Evolutionary conservation across 1,140 invertebrate genomes (phyloP).

Genomic region (Nasonia giraulti): DNA sequence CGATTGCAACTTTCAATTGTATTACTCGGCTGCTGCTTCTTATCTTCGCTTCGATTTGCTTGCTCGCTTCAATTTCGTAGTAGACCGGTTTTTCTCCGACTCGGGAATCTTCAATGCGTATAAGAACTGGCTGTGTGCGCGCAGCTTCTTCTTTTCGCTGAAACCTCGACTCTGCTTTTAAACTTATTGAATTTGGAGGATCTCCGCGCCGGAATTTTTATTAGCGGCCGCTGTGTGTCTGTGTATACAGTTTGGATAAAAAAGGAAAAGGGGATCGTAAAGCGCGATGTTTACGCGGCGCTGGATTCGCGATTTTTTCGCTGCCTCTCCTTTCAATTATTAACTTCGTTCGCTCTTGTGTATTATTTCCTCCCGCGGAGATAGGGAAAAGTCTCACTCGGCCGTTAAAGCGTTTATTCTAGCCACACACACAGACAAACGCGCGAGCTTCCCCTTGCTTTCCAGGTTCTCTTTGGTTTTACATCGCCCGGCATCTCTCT

Average conservation of each 20-base stretch:
- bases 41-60: constrained; percentile 3
- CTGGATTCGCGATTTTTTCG: background rate
- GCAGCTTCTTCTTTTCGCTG: background rate
- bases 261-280: background rate
- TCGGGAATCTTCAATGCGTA: background rate
- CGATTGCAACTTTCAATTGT: constrained; percentile 59
- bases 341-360: background rate
- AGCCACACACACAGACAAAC: background rate
- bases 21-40: constrained; percentile 42
- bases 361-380: background rate
- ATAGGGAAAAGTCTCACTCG: background rate
- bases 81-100: background rate
- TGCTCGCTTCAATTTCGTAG: background rate
- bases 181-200: background rate
- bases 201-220: background rate
- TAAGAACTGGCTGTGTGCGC: background rate
- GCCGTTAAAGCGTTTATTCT: constrained; percentile 1
- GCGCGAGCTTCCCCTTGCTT: background rate
- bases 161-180: background rate
- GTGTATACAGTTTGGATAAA: background rate
- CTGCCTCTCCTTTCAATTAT: background rate
- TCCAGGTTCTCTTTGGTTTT: constrained; percentile 1
- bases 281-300: background rate
- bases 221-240: background rate
- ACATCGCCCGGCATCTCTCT: background rate